phyloP scores from a whole-genome alignment of 2,797 vertebrate genomes.

The Adelosebastes latens region DNA sequence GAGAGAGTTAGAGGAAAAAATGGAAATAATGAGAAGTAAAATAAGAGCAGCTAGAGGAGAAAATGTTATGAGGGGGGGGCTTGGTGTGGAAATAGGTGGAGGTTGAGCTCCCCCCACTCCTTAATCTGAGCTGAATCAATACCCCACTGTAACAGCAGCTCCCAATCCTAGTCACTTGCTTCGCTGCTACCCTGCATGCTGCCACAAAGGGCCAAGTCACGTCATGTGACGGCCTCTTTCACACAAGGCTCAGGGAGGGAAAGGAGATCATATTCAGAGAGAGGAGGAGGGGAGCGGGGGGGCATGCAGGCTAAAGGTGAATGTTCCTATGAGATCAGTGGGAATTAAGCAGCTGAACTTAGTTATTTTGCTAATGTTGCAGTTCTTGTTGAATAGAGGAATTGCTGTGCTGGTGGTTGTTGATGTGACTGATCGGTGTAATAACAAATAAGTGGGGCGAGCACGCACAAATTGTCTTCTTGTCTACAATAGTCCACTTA shows the following conservation, averaged over 20 bases:
- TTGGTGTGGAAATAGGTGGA: conserved; percentile 11
- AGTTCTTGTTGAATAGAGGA: background rate
- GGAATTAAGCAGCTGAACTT: conserved; percentile 21
- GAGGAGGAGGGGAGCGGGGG: background rate
- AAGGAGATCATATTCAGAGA: conserved; percentile 64
- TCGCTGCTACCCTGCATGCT: conserved; percentile 53
- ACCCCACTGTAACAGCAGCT: conserved; percentile 78
- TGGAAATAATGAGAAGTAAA: conserved; percentile 38
- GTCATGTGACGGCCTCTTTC: conserved; percentile 74
- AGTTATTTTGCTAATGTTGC: conserved; percentile 20
- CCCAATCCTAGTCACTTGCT: conserved; percentile 76
- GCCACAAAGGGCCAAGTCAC: conserved; percentile 75
- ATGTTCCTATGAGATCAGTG: conserved; percentile 29
- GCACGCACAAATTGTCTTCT: background rate
- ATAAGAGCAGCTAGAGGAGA: conserved; percentile 16
- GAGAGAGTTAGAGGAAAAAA: conserved; percentile 40
- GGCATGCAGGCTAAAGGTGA: conserved; percentile 63
- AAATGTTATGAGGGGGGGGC: background rate
- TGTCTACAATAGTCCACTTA: background rate
- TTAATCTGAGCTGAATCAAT: conserved; percentile 82
- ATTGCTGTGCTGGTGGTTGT: background rate
- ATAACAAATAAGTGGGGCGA: background rate
- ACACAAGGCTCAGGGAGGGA: conserved; percentile 63
- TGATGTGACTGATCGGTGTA: background rate
- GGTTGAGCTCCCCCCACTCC: conserved; percentile 27